These are phyloP conservation scores for Melanchra persicariae DNA, from an alignment of 2,888 invertebrate genomes.

Conservation along the genomic window DNA sequence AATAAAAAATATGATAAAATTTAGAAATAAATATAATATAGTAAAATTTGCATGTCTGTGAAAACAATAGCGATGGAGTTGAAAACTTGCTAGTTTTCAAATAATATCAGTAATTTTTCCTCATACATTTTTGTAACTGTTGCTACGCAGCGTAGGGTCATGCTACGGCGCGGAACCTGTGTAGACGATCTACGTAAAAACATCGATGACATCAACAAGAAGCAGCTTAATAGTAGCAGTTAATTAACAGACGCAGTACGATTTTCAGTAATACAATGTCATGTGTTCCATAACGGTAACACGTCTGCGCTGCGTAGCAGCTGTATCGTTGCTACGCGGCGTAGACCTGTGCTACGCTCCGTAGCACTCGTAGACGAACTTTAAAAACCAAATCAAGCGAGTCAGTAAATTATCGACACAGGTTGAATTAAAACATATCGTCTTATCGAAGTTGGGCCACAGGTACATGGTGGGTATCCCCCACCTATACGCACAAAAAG, in stretches of 20 bases:
- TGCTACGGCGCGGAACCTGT: conserved; percentile 28
- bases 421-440: too few species aligned
- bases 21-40: too few species aligned
- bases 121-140: not conserved
- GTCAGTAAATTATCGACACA: too few species aligned
- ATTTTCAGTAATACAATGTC: not conserved
- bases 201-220: not conserved
- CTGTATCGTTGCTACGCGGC: not conserved
- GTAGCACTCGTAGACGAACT: not conserved
- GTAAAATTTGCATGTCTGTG: too few species aligned
- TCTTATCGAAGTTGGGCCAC: too few species aligned
- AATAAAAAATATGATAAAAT: too few species aligned
- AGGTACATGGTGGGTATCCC: too few species aligned
- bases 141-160: conserved; percentile 31
- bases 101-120: not conserved
- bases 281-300: too few species aligned
- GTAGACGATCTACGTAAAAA: conserved; percentile 22
- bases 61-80: too few species aligned
- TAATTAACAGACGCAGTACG: not conserved
- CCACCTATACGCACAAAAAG: too few species aligned
- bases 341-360: not conserved
- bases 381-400: not conserved
- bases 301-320: too few species aligned
- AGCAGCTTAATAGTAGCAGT: too few species aligned
- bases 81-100: not conserved